Evolutionary conservation across 2,113 vertebrate genomes (phyloP), one percentile per base, ranked within the genome.

Genomic region (Anolis sagrei): DNA sequence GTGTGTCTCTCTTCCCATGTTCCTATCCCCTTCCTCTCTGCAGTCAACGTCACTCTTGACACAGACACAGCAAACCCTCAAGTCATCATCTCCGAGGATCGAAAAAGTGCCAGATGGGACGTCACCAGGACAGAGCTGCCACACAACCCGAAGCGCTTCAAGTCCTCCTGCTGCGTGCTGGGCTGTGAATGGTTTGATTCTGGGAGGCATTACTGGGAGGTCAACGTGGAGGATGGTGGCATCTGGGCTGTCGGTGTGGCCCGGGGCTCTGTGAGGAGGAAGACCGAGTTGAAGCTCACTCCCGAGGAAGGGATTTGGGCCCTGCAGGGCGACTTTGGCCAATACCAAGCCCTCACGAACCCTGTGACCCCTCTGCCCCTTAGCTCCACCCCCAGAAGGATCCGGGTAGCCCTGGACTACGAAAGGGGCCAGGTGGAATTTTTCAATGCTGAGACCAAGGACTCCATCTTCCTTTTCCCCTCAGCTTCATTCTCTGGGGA

Each of bases 361-460:
- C 82, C 96, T 6, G 44, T 76, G 48, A 95, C 95, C 1, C 76
- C 34, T 0, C 76, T 97, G 76, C 90, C 94, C 49, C 89, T 97
- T n/a, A 90, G 88, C 0, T 93, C 94, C 0, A 96, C 89, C 9
- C 96, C 97, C n/a, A 93, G 61, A 73, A 97, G 88, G 77, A 90
- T 98, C 70, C 95, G 93, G 0, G 93, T 98, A 32, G 96, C 95
- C 81, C 87, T 98, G 84, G 97, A 98, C 90, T 97, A 97, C 0
- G 89, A 94, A 1, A 97, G 92, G 58, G 97, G 97, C 16, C 93
- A 90, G 14, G 97, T 98, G 86, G 97, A 97, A 3, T 98, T 98
- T 74, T 94, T 93, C 93, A 96, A 97, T 0, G 83, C 93, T 0
- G 94, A 95, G 1, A 95, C 95, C 0, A 96, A 95, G 2, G 73